Evolutionary conservation across 2,113 vertebrate genomes (phyloP).

Genomic region (Myiozetetes cayanensis): DNA sequence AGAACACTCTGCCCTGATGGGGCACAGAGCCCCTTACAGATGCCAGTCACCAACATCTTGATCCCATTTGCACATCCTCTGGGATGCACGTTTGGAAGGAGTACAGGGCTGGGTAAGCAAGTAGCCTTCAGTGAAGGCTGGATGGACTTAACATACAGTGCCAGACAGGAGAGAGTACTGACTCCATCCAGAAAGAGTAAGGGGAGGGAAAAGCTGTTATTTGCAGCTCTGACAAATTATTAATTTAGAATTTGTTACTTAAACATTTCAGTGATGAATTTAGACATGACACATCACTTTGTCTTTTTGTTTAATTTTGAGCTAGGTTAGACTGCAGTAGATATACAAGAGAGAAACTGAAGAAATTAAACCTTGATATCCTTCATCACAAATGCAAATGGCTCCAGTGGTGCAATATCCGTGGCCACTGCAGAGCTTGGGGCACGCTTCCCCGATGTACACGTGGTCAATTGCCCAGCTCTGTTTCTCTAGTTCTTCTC

Average conservation of each 20-base stretch:
- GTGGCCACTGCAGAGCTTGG: conserved; percentile 90
- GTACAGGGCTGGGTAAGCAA: not conserved
- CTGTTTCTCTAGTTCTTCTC: conserved; percentile 88
- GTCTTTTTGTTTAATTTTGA: not conserved
- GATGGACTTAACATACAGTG: not conserved
- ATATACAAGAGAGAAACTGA: not conserved
- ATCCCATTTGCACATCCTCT: not conserved
- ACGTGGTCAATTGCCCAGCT: conserved; percentile 96
- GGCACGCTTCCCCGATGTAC: conserved; percentile 94
- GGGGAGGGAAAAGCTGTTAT: not conserved
- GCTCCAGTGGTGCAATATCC: conserved; percentile 92
- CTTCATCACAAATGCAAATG: conserved; percentile 94
- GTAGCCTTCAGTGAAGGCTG: not conserved
- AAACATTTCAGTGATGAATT: not conserved
- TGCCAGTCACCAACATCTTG: not conserved
- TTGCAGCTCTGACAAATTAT: not conserved
- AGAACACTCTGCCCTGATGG: not conserved
- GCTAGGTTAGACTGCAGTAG: not conserved
- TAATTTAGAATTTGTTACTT: not conserved
- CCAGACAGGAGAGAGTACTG: not conserved
- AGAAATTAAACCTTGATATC: conserved; percentile 82
- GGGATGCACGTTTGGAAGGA: not conserved
- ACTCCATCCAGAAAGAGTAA: not conserved
- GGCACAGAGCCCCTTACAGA: not conserved
- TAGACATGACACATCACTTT: not conserved